Percentiles rank a stretch among this genome's conserved stretches.
Conservation (phyloP, 2,797 vertebrate species). For the Coranthus polyacanthus region DNA sequence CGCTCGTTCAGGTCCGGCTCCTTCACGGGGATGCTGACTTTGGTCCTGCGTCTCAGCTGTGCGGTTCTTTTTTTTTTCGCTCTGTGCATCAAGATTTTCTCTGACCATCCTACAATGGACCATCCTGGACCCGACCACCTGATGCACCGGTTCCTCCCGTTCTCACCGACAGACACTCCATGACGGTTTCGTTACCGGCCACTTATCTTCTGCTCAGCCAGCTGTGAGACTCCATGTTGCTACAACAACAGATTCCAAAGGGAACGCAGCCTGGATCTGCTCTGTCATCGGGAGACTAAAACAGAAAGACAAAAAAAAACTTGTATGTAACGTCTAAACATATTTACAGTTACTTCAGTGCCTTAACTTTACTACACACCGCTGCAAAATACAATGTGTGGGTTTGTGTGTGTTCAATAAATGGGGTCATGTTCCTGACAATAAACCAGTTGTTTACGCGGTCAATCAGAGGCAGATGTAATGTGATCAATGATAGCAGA, state of each 20-base stretch:
- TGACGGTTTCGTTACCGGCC: not conserved
- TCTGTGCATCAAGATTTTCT: slow-evolving; percentile 58
- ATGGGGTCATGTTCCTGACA: slow-evolving; percentile 1
- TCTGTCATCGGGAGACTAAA: not conserved
- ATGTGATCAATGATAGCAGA: not conserved
- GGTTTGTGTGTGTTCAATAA: not conserved
- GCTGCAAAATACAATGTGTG: not conserved
- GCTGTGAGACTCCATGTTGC: slow-evolving; percentile 39
- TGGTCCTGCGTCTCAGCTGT: slow-evolving; percentile 40
- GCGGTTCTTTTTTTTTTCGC: slow-evolving; percentile 16
- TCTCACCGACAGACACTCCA: slow-evolving; percentile 50
- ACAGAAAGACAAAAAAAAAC: slow-evolving; percentile 32
- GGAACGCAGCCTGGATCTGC: not conserved
- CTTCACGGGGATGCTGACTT: slow-evolving; percentile 12
- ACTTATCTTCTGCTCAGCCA: slow-evolving; percentile 36
- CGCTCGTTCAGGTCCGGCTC: not conserved
- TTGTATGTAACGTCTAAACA: too few species aligned
- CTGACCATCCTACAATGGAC: slow-evolving; percentile 81
- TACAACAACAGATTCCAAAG: not conserved
- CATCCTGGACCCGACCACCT: slow-evolving; percentile 35
- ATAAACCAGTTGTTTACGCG: slow-evolving; percentile 3
- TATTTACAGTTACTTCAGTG: too few species aligned
- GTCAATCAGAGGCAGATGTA: not conserved
- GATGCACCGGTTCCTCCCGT: slow-evolving; percentile 40
- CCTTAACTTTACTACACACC: not conserved